These are phyloP conservation scores for Acanthurus tractus DNA, from an alignment of 2,797 vertebrate species.

Conservation along the genomic window DNA sequence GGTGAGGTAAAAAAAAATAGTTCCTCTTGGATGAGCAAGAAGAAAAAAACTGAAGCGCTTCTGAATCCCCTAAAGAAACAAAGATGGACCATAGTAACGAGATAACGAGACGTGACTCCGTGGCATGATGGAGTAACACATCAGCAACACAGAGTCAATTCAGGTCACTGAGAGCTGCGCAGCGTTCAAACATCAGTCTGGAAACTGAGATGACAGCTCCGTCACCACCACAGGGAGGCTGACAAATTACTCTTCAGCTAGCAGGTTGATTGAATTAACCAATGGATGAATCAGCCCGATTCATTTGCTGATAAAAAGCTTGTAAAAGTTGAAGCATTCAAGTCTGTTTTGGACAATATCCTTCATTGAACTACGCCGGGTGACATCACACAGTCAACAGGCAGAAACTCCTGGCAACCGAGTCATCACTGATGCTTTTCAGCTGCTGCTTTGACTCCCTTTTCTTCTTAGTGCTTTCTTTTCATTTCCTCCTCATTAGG, in stretches of 20 bases:
- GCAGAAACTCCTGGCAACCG: neutral
- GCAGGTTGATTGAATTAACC: slow-evolving; percentile 13
- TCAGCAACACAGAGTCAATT: neutral
- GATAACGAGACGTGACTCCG: slow-evolving; percentile 13
- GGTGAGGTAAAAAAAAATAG: neutral
- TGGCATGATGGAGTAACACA: slow-evolving; percentile 18
- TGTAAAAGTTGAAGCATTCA: neutral
- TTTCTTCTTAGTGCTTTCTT: slow-evolving; percentile 7
- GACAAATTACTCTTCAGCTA: neutral
- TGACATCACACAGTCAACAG: slow-evolving; percentile 27
- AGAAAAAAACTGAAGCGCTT: neutral
- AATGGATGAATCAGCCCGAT: slow-evolving; percentile 9
- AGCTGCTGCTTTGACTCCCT: slow-evolving; percentile 22
- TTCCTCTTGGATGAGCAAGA: neutral
- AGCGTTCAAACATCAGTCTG: slow-evolving; percentile 9
- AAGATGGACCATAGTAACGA: slow-evolving; percentile 1
- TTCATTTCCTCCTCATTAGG: slow-evolving; percentile 34
- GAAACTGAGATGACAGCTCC: slow-evolving; percentile 25
- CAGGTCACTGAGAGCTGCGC: neutral
- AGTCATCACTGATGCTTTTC: slow-evolving; percentile 20
- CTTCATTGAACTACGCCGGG: neutral
- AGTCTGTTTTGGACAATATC: slow-evolving; percentile 17
- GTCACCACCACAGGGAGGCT: neutral
- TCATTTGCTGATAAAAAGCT: slow-evolving; percentile 16
- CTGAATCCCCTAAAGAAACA: neutral